Percentiles rank a stretch among this genome's conserved stretches.
Evolutionary conservation across 2,797 vertebrate genomes (phyloP).

Genomic region (Clarias pachynema): DNA sequence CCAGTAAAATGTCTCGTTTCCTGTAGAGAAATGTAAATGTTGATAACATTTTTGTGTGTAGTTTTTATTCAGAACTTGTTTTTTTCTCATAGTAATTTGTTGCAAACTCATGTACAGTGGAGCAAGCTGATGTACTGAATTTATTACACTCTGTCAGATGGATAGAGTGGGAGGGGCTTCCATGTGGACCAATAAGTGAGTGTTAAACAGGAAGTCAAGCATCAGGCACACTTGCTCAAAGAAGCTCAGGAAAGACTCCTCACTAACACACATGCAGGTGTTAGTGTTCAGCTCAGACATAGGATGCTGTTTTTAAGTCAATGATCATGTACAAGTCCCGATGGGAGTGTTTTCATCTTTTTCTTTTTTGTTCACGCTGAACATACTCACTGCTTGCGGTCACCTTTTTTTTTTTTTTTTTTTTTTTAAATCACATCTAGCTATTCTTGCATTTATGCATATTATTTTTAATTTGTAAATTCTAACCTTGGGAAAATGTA

Average conservation of each 20-base stretch:
- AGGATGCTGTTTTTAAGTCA: conserved; percentile 49
- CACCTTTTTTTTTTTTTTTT: conserved; percentile 33
- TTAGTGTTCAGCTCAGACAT: conserved; percentile 53
- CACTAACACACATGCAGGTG: conserved; percentile 6
- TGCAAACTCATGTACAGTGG: conserved; percentile 6
- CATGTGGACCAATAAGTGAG: conserved; percentile 10
- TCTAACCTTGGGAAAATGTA: conserved; percentile 55
- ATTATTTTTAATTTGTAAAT: conserved; percentile 49
- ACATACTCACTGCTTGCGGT: conserved; percentile 53
- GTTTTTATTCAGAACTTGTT: conserved; percentile 13
- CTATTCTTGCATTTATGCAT: conserved; percentile 47
- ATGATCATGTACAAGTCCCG: conserved; percentile 43
- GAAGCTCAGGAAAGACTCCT: conserved; percentile 30
- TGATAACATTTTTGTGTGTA: conserved; percentile 16
- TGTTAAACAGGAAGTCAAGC: not conserved
- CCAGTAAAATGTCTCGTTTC: conserved; percentile 30
- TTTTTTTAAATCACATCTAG: conserved; percentile 46
- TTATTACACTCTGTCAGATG: conserved; percentile 1
- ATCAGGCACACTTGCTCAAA: not conserved
- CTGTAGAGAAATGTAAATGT: conserved; percentile 33
- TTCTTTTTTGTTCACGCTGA: conserved; percentile 52
- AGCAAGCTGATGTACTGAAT: not conserved
- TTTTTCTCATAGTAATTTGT: conserved; percentile 18
- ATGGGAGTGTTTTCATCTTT: conserved; percentile 46
- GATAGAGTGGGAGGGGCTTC: conserved; percentile 16